These are phyloP conservation scores for Rhea americana DNA, from an alignment of 2,113 vertebrate species.

Conservation along the genomic window DNA sequence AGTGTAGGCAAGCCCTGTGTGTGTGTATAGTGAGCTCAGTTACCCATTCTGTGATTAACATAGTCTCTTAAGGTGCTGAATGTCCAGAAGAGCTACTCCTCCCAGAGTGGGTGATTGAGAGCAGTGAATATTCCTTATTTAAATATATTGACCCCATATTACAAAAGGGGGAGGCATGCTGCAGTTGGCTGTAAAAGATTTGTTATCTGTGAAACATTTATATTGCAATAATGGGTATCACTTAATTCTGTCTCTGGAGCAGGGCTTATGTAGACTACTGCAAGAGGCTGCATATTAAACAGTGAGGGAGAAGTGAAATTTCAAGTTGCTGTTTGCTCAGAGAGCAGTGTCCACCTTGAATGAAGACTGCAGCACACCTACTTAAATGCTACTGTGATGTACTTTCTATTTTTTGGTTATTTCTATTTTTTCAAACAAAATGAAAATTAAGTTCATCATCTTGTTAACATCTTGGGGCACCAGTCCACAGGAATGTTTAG, in stretches of 20 bases:
- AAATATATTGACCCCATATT: background rate
- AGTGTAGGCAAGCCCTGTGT: background rate
- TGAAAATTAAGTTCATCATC: background rate
- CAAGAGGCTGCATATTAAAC: background rate
- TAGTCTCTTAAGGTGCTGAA: background rate
- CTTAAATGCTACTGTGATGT: background rate
- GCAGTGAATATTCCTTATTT: background rate
- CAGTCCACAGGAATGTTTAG: background rate
- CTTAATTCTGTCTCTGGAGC: background rate
- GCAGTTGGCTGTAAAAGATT: background rate
- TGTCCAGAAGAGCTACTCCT: background rate
- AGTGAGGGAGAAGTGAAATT: background rate
- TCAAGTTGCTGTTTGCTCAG: background rate
- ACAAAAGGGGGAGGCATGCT: background rate
- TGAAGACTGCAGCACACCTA: background rate
- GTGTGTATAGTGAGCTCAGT: background rate
- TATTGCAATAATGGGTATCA: background rate
- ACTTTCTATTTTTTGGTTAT: background rate
- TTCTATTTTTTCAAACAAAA: background rate
- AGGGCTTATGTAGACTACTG: background rate
- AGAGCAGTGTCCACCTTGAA: background rate
- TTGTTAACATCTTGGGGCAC: background rate
- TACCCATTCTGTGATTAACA: no score
- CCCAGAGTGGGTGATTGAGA: fast-evolving
- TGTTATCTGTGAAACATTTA: background rate